Base-by-base conservation (phyloP, 2,113 vertebrate species). In the Hiodon alosoides region DNA sequence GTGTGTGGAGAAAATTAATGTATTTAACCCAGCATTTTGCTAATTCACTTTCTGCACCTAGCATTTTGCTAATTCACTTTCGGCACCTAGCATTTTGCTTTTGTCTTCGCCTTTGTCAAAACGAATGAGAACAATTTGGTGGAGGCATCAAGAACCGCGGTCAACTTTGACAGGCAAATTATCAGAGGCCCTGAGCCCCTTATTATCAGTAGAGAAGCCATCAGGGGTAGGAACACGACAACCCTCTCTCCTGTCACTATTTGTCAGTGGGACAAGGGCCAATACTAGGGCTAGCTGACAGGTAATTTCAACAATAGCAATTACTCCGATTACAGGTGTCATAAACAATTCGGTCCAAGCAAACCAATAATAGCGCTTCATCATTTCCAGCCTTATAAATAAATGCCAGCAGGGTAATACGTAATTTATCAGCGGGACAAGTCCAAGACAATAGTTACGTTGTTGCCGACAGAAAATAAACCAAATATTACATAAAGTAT, bases 281-380 rank as follows among this genome's bases (percentile, higher is more conserved):
- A 89, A 92, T 86, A 88, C 91, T 92, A 90, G 92, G 90, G 90
- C 93, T 89, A 93, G 94, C 92, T 99, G 96, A 98, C 96, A 98
- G 96, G 96, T 97, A 98, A 99, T 98, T 98, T 97, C 94, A 96
- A 98, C 95, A 96, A 97, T 95, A 97, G 97, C 96, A 98, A 97
- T 98, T 96, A 98, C 95, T 92, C 90, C 92, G 93, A 96, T 98
- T 97, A 95, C 94, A 94, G 92, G 93, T 95, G 95, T 97, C 96
- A 98, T 98, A 98, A 98, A 97, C 95, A 96, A 97, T 98, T 94
- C 93, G 86, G 90, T 94, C 89, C 89, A 94, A 92, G 92, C 92
- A 87, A 90, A 89, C 92, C 94, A 93, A 93, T 92, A 95, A 94
- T 93, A 98, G 95, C 94, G 95, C 92, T 93, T 95, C 94, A 94